Percentiles rank a stretch among this genome's conserved stretches.
Evolutionary conservation across 2,113 vertebrate genomes (phyloP).

Genomic region (Monarcha castaneiventris): DNA sequence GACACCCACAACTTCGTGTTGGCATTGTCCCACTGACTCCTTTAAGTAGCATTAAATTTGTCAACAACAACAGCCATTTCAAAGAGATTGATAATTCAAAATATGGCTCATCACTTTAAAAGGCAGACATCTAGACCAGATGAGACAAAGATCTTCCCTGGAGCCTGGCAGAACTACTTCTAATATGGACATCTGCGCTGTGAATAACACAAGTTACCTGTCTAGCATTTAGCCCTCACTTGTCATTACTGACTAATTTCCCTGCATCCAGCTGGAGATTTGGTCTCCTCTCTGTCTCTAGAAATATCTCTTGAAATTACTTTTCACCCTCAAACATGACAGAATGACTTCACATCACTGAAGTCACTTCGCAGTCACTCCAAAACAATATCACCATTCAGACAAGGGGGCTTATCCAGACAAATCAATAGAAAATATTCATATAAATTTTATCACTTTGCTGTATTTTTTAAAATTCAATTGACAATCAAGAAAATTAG

Average conservation of each 20-base stretch:
- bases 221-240: no score
- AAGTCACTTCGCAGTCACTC: background rate
- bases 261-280: accelerated
- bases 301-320: background rate
- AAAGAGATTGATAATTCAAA: background rate
- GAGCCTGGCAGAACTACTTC: background rate
- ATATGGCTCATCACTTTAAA: background rate
- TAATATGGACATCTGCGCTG: background rate
- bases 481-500: background rate
- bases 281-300: background rate
- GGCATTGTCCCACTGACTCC: background rate
- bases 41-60: background rate
- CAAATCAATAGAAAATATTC: background rate
- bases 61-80: background rate
- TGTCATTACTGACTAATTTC: background rate
- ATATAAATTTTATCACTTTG: background rate
- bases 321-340: background rate
- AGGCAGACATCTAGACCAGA: background rate
- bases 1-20: background rate
- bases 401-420: background rate
- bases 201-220: background rate
- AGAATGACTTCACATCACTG: background rate
- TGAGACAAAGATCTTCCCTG: background rate
- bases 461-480: background rate
- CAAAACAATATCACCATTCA: background rate